Evolutionary conservation across 2,797 vertebrate genomes (phyloP).

Genomic region (Syndactyla subalaris): DNA sequence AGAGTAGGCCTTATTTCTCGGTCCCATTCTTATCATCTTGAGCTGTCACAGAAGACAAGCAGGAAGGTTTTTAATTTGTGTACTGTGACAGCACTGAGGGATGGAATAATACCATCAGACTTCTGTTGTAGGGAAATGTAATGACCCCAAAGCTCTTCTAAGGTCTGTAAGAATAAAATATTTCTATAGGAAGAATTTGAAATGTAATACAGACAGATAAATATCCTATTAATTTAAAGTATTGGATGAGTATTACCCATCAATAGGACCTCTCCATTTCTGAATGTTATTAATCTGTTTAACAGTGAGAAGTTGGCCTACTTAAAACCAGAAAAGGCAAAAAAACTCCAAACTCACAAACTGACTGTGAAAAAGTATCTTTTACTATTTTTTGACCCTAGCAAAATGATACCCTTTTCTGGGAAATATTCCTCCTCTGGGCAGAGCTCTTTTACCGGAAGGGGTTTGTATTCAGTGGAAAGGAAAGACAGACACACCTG

Average conservation of each 20-base stretch:
- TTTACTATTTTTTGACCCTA: background rate
- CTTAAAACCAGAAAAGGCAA: background rate
- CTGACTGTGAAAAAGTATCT: background rate
- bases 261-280: background rate
- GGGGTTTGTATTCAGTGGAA: background rate
- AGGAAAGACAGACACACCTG: background rate
- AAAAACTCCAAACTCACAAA: background rate
- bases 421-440: background rate
- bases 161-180: background rate
- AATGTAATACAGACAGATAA: background rate
- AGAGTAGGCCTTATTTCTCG: background rate
- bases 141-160: background rate
- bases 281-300: background rate
- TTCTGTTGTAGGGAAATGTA: background rate
- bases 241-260: background rate
- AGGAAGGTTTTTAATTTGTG: background rate
- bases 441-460: background rate
- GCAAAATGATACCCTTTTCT: accelerated
- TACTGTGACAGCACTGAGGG: background rate
- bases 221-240: background rate
- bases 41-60: background rate
- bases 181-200: background rate
- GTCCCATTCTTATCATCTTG: background rate
- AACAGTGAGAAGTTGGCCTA: background rate
- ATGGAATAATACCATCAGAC: background rate